Evolutionary conservation across 2,797 vertebrate genomes (phyloP), one percentile per base, ranked within the genome.

Genomic region (Podargus strigoides): DNA sequence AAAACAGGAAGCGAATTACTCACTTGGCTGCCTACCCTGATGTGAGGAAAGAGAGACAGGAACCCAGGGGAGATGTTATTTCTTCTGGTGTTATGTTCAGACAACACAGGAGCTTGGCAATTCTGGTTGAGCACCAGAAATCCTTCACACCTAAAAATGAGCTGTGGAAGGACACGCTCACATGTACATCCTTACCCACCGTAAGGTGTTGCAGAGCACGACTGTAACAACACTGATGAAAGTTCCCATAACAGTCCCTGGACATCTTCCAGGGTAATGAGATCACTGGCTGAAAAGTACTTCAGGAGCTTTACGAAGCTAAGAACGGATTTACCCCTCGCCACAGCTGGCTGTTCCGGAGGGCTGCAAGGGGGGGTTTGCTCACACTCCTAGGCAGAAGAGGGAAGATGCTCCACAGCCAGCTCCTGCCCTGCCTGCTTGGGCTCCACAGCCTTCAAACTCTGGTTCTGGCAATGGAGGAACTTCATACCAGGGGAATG

Each of bases 1-100:
- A 91, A 95, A 94, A 88, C 83, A 90, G 85, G 93, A 93, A 91
- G 74, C 12, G 21, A 82, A 53, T 83, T 75, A 85, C 85, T 95
- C 66, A 63, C 85, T 91, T 86, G 70, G 89, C 88, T 94, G 87
- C 91, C 46, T 52, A 34, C 59, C 59, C 55, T 78, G 21, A 44
- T 7, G 28, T 12, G 73, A 84, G 59, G 49, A 68, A 46, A 64
- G 59, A 60, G 67, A 27, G 34, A 23, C 30, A 8, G 1, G 49
- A 46, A 28, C 80, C 75, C 73, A 55, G 72, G 63, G 74, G 84
- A 91, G 24, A 23, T 34, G 7, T 5, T 7, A 7, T 13, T 58
- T 84, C 74, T 91, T 34, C 63, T 47, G 78, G 62, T 10, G 4
- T 63, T n/a, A 21, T 4, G 14, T 50, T 56, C 44, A 63, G 42